These are phyloP conservation scores for Xiphorhynchus erythropygius DNA, from an alignment of 2,797 vertebrate species.

Conservation along the genomic window DNA sequence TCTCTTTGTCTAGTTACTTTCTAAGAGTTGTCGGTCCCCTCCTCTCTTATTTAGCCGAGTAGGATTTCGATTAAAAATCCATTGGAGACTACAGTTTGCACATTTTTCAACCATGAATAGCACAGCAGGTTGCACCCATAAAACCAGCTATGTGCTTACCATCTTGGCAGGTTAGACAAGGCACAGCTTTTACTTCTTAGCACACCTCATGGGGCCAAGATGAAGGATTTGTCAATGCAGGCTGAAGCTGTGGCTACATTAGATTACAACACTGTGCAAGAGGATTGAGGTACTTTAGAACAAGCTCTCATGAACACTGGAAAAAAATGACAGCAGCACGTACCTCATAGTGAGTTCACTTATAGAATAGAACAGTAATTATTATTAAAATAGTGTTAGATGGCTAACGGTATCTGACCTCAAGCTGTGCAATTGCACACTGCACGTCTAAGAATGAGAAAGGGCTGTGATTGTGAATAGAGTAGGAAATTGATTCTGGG, in stretches of 20 bases:
- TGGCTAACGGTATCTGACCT: neutral
- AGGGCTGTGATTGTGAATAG: neutral
- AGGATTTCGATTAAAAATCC: conserved; percentile 34
- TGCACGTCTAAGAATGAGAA: neutral
- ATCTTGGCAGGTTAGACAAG: conserved; percentile 9
- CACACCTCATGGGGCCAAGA: conserved; percentile 16
- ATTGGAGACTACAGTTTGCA: neutral
- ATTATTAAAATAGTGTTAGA: neutral
- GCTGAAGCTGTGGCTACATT: neutral
- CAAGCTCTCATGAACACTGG: neutral
- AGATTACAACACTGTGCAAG: neutral
- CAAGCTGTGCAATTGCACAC: neutral
- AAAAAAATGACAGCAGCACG: neutral
- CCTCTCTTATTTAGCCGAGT: neutral
- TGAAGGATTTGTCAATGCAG: conserved; percentile 1
- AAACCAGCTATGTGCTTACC: neutral
- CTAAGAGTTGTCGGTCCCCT: neutral
- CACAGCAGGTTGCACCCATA: conserved; percentile 37
- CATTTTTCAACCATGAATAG: conserved; percentile 26
- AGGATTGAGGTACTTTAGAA: neutral
- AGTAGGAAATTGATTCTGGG: neutral
- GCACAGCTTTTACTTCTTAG: conserved; percentile 45
- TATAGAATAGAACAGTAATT: neutral
- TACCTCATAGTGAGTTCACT: neutral
- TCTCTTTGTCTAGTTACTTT: neutral